A percentile compares a stretch with the other conserved stretches of the same genome.
These are phyloP conservation scores for Gnatocerus cornutus DNA, from an alignment of 2,888 invertebrate genomes.

Conservation along the genomic window DNA sequence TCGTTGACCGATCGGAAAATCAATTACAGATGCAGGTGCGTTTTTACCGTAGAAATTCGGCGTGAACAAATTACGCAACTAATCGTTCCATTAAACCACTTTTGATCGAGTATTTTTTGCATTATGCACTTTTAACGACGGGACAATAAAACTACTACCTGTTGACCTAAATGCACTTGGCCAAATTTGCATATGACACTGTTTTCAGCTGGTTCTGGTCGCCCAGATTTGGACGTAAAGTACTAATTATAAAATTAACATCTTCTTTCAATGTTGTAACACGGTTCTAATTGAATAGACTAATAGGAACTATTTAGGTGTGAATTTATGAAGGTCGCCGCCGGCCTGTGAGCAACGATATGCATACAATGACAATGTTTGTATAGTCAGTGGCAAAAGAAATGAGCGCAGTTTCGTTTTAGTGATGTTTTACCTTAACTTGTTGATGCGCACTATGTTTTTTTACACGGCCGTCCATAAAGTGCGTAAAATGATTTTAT, in stretches of 20 bases:
- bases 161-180: conserved; percentile 27
- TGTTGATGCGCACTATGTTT: too few species aligned
- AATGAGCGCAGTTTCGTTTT: too few species aligned
- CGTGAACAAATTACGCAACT: background rate
- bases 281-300: conserved; percentile 30
- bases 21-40: conserved; percentile 10
- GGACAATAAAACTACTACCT: conserved; percentile 13
- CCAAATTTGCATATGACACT: conserved; percentile 31
- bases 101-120: background rate
- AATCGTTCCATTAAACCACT: background rate
- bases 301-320: conserved; percentile 39
- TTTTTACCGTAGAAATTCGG: background rate
- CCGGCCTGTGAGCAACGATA: background rate
- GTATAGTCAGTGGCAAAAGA: too few species aligned
- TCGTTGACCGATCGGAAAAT: background rate
- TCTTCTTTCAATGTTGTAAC: conserved; percentile 32
- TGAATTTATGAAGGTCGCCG: conserved; percentile 39
- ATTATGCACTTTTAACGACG: conserved; percentile 11
- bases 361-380: background rate
- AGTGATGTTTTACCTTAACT: too few species aligned
- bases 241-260: conserved; percentile 26
- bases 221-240: background rate
- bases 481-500: too few species aligned
- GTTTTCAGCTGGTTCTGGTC: conserved; percentile 16
- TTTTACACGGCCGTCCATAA: too few species aligned